Conservation (phyloP, 2,113 vertebrate species). For the Sprattus sprattus region DNA sequence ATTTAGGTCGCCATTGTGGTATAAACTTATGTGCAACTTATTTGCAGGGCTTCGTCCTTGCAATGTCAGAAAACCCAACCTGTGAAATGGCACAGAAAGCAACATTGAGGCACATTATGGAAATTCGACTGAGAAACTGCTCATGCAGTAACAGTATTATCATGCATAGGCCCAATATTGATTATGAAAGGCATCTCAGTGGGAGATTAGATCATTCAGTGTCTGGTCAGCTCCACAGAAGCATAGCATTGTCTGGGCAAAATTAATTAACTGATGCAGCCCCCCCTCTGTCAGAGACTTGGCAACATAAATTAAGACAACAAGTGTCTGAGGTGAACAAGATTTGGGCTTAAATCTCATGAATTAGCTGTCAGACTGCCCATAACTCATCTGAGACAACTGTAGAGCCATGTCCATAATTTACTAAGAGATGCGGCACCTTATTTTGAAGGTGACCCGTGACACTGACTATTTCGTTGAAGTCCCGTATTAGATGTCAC, state of each 20-base stretch:
- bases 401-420: slow-evolving; percentile 49
- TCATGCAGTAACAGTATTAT: background rate
- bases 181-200: background rate
- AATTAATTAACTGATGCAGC: slow-evolving; percentile 57
- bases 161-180: background rate
- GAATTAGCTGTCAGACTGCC: slow-evolving; percentile 49
- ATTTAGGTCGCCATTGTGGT: background rate
- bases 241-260: slow-evolving; percentile 44
- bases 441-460: slow-evolving; percentile 43
- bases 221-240: background rate
- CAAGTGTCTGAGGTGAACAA: slow-evolving; percentile 44
- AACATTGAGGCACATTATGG: background rate
- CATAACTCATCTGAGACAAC: slow-evolving; percentile 52
- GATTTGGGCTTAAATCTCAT: slow-evolving; percentile 44
- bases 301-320: slow-evolving; percentile 50
- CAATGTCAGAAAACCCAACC: background rate
- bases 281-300: slow-evolving; percentile 41
- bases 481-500: background rate
- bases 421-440: slow-evolving; percentile 33
- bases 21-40: background rate
- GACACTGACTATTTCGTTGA: background rate
- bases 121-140: background rate
- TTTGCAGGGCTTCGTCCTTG: background rate
- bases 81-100: background rate
- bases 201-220: background rate